Evolutionary conservation across 1,140 invertebrate genomes (phyloP).

Genomic region (Lethocerus indicus): DNA sequence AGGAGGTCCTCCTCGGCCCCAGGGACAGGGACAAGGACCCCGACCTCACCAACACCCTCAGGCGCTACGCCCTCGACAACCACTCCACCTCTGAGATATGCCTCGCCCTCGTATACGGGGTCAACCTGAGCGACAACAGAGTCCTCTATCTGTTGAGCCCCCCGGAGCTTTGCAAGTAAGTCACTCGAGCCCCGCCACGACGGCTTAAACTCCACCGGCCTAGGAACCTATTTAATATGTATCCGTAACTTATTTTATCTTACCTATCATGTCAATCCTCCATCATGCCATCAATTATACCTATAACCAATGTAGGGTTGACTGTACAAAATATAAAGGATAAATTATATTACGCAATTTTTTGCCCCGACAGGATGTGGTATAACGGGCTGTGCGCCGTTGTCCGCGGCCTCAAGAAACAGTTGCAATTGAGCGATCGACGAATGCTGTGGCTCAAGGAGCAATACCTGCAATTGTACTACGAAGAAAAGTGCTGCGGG

Average conservation of each 20-base stretch:
- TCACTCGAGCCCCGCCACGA: conserved; percentile 18
- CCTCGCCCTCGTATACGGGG: conserved; percentile 52
- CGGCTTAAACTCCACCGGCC: too few relatives aligned
- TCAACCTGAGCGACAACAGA: conserved; percentile 72
- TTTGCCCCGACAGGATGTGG: conserved; percentile 49
- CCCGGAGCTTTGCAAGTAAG: conserved; percentile 51
- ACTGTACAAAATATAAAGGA: too few relatives aligned
- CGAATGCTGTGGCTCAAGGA: conserved; percentile 81
- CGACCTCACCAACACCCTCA: conserved; percentile 34
- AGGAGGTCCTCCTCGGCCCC: conserved; percentile 44
- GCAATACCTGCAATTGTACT: conserved; percentile 77
- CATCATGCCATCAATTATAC: too few relatives aligned
- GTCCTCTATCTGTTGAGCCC: conserved; percentile 73
- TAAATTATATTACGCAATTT: not conserved
- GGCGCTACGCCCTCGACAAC: conserved; percentile 38
- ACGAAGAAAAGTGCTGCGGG: conserved; percentile 65
- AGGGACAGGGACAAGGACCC: conserved; percentile 40
- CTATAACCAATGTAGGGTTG: too few relatives aligned
- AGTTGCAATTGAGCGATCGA: conserved; percentile 63
- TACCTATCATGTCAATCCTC: too few relatives aligned
- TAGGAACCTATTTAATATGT: too few relatives aligned
- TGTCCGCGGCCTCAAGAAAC: conserved; percentile 52
- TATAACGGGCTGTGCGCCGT: conserved; percentile 56
- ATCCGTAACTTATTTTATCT: too few relatives aligned
- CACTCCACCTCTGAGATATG: conserved; percentile 37